phyloP scores from a whole-genome alignment of 2,888 invertebrate genomes.

The Harpalus rubripes region DNA sequence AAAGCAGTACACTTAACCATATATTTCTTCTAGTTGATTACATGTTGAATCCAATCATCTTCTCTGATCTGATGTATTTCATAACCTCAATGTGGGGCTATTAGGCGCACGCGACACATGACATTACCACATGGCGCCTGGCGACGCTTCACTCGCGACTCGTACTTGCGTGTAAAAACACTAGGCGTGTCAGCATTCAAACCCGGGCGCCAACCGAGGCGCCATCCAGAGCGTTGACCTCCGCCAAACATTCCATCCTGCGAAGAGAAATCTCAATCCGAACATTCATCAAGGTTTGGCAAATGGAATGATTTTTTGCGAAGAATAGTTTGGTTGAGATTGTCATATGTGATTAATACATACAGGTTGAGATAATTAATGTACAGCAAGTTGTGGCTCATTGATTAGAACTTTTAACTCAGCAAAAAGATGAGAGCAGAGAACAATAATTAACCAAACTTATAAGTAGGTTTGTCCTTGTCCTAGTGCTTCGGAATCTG shows the following conservation, averaged over 20 bases:
- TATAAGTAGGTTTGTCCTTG: too few relatives aligned
- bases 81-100: background rate
- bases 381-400: background rate
- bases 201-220: conserved; percentile 56
- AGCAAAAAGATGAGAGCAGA: too few relatives aligned
- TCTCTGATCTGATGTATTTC: background rate
- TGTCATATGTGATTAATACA: background rate
- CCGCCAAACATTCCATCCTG: conserved; percentile 52
- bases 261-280: background rate
- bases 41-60: background rate
- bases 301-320: background rate
- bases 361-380: background rate
- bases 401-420: too few relatives aligned
- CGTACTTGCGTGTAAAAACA: conserved; percentile 69
- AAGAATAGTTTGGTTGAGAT: background rate
- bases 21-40: background rate
- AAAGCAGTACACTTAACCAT: background rate
- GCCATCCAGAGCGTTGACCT: conserved; percentile 68
- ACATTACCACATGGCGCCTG: conserved; percentile 47
- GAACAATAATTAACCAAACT: too few relatives aligned
- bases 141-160: conserved; percentile 62
- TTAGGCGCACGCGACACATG: conserved; percentile 36
- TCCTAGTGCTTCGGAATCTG: too few relatives aligned
- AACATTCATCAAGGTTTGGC: conserved; percentile 14
- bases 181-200: conserved; percentile 57